These are phyloP conservation scores for Pristiophorus japonicus DNA, from an alignment of 2,113 vertebrate species.

Conservation along the genomic window DNA sequence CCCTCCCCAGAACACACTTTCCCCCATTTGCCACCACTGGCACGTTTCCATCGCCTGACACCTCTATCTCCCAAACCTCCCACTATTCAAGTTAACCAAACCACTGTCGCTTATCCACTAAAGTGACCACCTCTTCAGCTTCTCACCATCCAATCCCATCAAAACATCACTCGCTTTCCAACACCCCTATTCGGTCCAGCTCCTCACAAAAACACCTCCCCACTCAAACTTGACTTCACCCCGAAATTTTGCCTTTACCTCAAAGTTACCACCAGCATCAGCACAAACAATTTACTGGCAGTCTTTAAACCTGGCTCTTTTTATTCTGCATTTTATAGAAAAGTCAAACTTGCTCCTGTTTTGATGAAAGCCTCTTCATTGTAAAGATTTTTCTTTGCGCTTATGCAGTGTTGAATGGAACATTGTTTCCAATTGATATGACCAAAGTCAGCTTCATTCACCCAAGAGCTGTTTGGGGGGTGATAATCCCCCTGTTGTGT, in stretches of 20 bases:
- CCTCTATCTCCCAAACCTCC: neutral
- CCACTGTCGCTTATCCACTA: neutral
- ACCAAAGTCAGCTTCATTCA: neutral
- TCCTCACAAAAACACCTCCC: neutral
- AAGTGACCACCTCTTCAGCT: too few relatives aligned
- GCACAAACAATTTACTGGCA: neutral
- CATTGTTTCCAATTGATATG: neutral
- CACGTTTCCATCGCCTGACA: neutral
- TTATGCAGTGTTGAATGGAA: neutral
- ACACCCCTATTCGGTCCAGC: neutral
- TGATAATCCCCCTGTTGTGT: too few relatives aligned
- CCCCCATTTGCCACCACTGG: neutral
- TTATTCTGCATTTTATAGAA: neutral
- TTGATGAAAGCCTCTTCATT: too few relatives aligned
- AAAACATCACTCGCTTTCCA: too few relatives aligned
- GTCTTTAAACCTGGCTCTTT: neutral
- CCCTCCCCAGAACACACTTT: neutral
- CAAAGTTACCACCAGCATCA: neutral
- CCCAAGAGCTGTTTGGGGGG: neutral
- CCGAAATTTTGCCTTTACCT: neutral
- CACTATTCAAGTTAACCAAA: too few relatives aligned
- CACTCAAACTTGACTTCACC: neutral
- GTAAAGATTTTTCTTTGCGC: neutral
- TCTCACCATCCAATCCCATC: too few relatives aligned
- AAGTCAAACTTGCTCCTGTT: neutral